Evolutionary conservation across 2,888 invertebrate species (phyloP), one percentile per base, ranked within the genome.

Genomic region (Calameuta idolon): DNA sequence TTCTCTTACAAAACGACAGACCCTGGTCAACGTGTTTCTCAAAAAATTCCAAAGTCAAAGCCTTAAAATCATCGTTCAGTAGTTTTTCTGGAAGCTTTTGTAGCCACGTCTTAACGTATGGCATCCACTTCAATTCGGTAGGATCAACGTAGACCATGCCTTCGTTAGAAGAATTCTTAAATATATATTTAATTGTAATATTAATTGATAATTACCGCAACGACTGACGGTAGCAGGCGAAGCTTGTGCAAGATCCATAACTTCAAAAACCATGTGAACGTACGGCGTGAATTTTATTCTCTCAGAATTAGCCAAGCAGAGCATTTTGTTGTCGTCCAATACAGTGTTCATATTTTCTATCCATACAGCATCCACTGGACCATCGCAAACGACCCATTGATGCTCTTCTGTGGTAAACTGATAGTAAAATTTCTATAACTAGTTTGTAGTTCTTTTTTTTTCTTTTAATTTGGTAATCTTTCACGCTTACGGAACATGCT

Each of bases 291-390:
- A 93, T 91, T 97, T 97, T 81, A 98, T 98, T 80, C 97, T 93
- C 91, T 97, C 98, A 0, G 97, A 97, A 93, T 98, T 98, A 1
- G 97, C 97, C 69, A 98, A 92, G 86, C 98, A 98, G 69, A 98
- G 91, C 97, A 98, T 97, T 92, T 98, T 98, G 90, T 98, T 98
- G 89, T 98, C 98, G 88, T 98, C 98, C 11, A 98, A 93, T 0
- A 97, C 97, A 0, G 98, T 97, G 91, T 98, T 98, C 94, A 98
- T 95, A 89, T 97, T 98, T 91, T 98, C 98, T 82, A 98, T 98
- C 98, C 98, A 98, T 33, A 97, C 95, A 0, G 98, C 97, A 90
- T 98, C 98, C 0, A 98, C 97, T 0, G 97, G 98, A 0, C 98
- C 98, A 89, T 98, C 98, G 90, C 97, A 97, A 71, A 97, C 94